These are phyloP conservation scores for Bombylius discolor DNA, from an alignment of 2,888 invertebrate genomes.

Conservation along the genomic window DNA sequence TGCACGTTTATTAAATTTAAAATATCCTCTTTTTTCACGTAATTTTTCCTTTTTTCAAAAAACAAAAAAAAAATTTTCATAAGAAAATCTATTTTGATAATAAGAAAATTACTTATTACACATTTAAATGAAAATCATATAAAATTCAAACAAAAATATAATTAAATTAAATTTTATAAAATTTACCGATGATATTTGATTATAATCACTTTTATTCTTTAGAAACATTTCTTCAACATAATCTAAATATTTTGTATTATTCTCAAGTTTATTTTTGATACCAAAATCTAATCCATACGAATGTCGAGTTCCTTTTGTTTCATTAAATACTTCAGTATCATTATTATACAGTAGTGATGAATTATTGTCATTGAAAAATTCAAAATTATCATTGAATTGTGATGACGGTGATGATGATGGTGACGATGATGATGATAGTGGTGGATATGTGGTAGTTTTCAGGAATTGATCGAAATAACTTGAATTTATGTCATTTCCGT, in stretches of 20 bases:
- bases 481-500: not conserved
- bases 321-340: slow-evolving; percentile 17
- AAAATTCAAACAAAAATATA: no score
- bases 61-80: no score
- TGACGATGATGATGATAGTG: not conserved
- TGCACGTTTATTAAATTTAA: slow-evolving; percentile 20
- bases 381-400: slow-evolving; percentile 2
- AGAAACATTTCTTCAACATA: slow-evolving; percentile 41
- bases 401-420: slow-evolving; percentile 4
- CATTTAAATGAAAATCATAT: no score
- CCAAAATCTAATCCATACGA: slow-evolving; percentile 15
- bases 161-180: not conserved
- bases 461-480: slow-evolving; percentile 39
- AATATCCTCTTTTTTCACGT: slow-evolving; percentile 16
- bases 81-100: no score
- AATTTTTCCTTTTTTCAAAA: slow-evolving; percentile 1
- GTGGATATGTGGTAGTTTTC: slow-evolving; percentile 30
- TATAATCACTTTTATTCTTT: not conserved
- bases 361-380: slow-evolving; percentile 8
- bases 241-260: slow-evolving; percentile 32
- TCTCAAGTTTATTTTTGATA: slow-evolving; percentile 19
- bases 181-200: not conserved
- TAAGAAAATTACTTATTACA: no score
- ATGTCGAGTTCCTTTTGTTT: slow-evolving; percentile 7
- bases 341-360: slow-evolving; percentile 8